A percentile compares a stretch with the other conserved stretches of the same genome.
Conservation (phyloP, 2,888 invertebrate species). For the Fragum whitleyi region DNA sequence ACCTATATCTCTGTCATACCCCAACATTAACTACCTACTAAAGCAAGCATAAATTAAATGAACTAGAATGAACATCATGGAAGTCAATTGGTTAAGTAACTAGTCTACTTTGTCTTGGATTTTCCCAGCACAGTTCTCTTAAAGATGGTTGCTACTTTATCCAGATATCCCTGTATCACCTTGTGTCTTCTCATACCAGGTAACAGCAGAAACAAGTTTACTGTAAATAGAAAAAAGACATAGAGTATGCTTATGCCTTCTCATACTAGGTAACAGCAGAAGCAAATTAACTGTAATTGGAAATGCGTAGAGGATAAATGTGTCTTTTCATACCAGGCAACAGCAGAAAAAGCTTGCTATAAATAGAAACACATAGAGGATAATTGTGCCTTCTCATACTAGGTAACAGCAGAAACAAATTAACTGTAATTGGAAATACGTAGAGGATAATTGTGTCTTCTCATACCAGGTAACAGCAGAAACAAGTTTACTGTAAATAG, state of each 20-base stretch:
- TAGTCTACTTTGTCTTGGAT: slow-evolving; percentile 46
- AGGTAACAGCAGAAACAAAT: slow-evolving; percentile 80
- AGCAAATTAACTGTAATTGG: slow-evolving; percentile 79
- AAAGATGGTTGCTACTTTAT: slow-evolving; percentile 58
- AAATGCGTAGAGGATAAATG: too few species aligned
- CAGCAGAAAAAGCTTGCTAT: too few species aligned
- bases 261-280: slow-evolving; percentile 82
- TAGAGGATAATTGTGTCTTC: slow-evolving; percentile 80
- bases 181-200: slow-evolving; percentile 84
- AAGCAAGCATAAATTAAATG: background rate
- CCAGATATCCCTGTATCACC: slow-evolving; percentile 77
- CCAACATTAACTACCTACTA: background rate
- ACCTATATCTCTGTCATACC: too few species aligned
- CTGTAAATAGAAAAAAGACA: slow-evolving; percentile 71
- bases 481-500: slow-evolving; percentile 82
- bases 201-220: slow-evolving; percentile 78
- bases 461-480: slow-evolving; percentile 82
- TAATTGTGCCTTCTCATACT: slow-evolving; percentile 83
- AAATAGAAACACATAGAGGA: too few species aligned
- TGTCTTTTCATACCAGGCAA: slow-evolving; percentile 83
- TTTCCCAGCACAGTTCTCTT: slow-evolving; percentile 61
- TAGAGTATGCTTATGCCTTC: slow-evolving; percentile 80
- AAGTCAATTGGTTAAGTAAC: background rate
- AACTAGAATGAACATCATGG: background rate
- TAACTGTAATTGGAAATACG: slow-evolving; percentile 76